Conservation (phyloP, 2,888 invertebrate genomes). For the Pterostichus niger region DNA sequence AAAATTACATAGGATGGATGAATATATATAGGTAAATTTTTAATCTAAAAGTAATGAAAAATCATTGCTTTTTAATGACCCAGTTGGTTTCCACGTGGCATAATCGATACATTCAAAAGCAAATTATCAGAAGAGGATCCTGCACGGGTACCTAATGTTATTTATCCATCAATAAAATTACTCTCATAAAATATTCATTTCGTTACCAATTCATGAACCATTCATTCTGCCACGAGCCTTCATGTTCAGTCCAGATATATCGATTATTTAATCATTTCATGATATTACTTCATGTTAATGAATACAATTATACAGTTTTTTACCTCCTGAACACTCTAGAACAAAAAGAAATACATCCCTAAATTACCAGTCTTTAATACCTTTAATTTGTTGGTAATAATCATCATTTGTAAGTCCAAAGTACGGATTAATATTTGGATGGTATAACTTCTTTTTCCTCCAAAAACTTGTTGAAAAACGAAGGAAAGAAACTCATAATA, state of each 20-base stretch:
- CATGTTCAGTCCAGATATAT: slow-evolving; percentile 49
- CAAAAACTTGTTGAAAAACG: neutral
- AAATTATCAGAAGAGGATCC: slow-evolving; percentile 62
- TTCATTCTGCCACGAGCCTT: slow-evolving; percentile 39
- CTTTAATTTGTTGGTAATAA: too few relatives aligned
- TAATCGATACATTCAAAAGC: slow-evolving; percentile 55
- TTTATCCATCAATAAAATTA: slow-evolving; percentile 67
- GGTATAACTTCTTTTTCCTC: neutral
- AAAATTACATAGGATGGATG: slow-evolving; percentile 17
- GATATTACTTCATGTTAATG: slow-evolving; percentile 51
- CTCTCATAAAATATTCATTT: slow-evolving; percentile 63
- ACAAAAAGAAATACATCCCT: too few relatives aligned
- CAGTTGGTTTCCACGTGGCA: slow-evolving; percentile 50
- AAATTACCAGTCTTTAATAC: too few relatives aligned
- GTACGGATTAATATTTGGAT: too few relatives aligned
- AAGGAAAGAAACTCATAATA: slow-evolving; percentile 7
- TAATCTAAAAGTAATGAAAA: slow-evolving; percentile 54
- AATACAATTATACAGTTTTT: slow-evolving; percentile 23
- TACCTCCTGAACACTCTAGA: too few relatives aligned
- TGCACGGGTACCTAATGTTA: slow-evolving; percentile 61
- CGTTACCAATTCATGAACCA: slow-evolving; percentile 61
- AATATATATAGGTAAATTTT: slow-evolving; percentile 37
- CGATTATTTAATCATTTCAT: slow-evolving; percentile 62
- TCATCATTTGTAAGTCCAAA: too few relatives aligned
- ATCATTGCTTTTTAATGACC: slow-evolving; percentile 57